phyloP scores from a whole-genome alignment of 2,888 invertebrate genomes.

The Drosophila monieri region DNA sequence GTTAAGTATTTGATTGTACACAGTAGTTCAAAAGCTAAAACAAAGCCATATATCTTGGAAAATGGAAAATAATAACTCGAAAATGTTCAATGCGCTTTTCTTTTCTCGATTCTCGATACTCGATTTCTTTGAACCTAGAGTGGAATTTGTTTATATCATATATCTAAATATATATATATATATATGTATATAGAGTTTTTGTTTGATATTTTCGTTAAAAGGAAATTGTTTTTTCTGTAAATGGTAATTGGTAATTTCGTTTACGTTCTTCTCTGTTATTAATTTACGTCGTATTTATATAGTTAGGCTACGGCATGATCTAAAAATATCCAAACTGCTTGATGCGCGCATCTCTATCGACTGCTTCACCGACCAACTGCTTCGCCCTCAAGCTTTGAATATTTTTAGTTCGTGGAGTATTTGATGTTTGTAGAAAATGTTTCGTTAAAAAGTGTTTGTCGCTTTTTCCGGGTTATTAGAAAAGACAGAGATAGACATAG shows the following conservation, averaged over 20 bases:
- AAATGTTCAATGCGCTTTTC: constrained; percentile 28
- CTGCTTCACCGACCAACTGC: background rate
- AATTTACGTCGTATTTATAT: constrained; percentile 33
- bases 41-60: constrained; percentile 6
- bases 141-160: constrained; percentile 18
- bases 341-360: background rate
- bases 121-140: constrained; percentile 14
- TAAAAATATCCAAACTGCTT: background rate
- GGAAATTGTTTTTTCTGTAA: constrained; percentile 26
- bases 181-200: constrained; percentile 13
- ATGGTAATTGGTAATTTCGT: constrained; percentile 26
- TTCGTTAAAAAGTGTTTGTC: constrained; percentile 56
- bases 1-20: constrained; percentile 64
- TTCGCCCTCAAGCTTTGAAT: background rate
- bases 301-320: constrained; percentile 37
- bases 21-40: constrained; percentile 39
- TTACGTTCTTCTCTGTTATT: constrained; percentile 13
- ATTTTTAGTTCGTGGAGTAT: background rate
- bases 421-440: constrained; percentile 60
- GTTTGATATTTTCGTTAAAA: constrained; percentile 32
- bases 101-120: background rate
- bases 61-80: constrained; percentile 10
- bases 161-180: constrained; percentile 33
- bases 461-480: constrained; percentile 28
- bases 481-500: constrained; percentile 42